Evolutionary conservation across 2,113 vertebrate genomes (phyloP).

Genomic region (Pteropus alecto): DNA sequence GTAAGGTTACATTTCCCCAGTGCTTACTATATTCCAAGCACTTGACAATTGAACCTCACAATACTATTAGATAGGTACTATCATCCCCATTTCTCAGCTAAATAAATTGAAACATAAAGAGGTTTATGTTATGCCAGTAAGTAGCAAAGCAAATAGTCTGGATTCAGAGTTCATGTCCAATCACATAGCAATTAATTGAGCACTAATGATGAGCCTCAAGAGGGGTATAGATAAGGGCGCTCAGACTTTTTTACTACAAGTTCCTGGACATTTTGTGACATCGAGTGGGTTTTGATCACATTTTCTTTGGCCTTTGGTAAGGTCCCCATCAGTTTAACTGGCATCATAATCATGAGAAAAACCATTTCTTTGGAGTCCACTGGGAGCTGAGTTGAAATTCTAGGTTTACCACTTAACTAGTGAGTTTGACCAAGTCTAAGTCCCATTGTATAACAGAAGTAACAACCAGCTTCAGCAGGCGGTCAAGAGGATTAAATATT

Average conservation of each 20-base stretch:
- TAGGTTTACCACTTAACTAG: background rate
- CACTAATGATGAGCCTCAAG: background rate
- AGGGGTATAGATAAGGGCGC: background rate
- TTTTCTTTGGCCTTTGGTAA: background rate
- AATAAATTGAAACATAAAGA: background rate
- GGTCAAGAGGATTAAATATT: background rate
- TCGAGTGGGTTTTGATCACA: background rate
- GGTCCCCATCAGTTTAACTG: background rate
- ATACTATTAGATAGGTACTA: background rate
- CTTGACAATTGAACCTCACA: background rate
- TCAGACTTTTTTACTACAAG: background rate
- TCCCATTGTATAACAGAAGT: background rate
- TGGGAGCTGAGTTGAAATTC: background rate
- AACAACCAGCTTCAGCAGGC: background rate
- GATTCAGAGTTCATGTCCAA: background rate
- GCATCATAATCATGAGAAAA: background rate
- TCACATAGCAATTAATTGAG: background rate
- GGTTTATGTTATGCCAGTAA: background rate
- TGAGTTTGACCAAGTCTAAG: background rate
- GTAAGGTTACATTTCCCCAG: background rate
- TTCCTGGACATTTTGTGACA: background rate
- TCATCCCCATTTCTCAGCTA: background rate
- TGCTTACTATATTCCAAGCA: background rate
- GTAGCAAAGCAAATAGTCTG: background rate
- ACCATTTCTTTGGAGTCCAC: background rate